These are phyloP conservation scores for Chaetorhynchus papuensis DNA, from an alignment of 2,113 vertebrate species.

Conservation along the genomic window DNA sequence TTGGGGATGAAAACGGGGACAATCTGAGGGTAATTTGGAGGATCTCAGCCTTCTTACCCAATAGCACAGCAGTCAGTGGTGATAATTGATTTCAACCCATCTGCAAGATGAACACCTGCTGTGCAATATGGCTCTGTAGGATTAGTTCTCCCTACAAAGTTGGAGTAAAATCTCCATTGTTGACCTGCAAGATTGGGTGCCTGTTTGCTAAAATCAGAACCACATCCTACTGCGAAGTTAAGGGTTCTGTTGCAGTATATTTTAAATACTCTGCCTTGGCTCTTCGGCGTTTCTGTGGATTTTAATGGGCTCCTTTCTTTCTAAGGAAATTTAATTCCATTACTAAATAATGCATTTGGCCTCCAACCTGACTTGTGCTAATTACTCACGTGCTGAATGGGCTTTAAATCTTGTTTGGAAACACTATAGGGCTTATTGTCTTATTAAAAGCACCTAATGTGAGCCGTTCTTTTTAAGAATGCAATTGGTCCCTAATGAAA, in stretches of 20 bases:
- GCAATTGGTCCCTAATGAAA: slow-evolving; percentile 64
- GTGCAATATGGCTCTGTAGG: not conserved
- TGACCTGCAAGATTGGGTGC: not conserved
- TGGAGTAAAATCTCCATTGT: not conserved
- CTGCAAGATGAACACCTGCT: slow-evolving; percentile 31
- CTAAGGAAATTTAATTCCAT: slow-evolving; percentile 18
- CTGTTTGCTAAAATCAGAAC: not conserved
- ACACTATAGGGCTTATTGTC: slow-evolving; percentile 19
- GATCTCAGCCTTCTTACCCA: not conserved
- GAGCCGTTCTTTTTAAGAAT: not conserved
- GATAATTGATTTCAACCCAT: slow-evolving; percentile 38
- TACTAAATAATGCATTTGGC: slow-evolving; percentile 56
- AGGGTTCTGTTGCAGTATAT: not conserved
- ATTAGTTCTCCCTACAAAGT: not conserved
- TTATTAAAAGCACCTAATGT: slow-evolving; percentile 58
- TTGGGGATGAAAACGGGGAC: not conserved
- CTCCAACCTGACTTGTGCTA: slow-evolving; percentile 21
- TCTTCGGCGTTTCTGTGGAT: not conserved
- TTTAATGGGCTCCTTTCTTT: slow-evolving; percentile 30
- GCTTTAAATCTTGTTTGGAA: slow-evolving; percentile 4
- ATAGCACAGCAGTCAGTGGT: not conserved
- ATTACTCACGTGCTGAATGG: slow-evolving; percentile 6
- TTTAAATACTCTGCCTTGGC: not conserved
- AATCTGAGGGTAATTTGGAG: not conserved
- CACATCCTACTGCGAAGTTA: not conserved